A percentile compares a stretch with the other conserved stretches of the same genome.
phyloP scores from a whole-genome alignment of 2,888 invertebrate genomes.

The Drosophila borealis region DNA sequence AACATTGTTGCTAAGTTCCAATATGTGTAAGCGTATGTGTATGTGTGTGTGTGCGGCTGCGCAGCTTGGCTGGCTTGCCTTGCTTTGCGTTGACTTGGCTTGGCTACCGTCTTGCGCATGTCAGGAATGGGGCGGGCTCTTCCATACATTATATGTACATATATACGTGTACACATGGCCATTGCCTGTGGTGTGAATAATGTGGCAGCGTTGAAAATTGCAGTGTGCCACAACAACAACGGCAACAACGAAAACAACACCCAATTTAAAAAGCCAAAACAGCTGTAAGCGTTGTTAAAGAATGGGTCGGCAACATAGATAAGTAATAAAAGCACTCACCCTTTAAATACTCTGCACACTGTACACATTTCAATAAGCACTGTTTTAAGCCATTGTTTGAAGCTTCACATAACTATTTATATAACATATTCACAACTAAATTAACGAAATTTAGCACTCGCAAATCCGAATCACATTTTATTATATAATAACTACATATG shows the following conservation, averaged over 20 bases:
- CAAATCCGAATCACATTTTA: slow-evolving; percentile 1
- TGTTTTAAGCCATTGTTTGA: too few relatives aligned
- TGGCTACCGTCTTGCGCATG: slow-evolving; percentile 64
- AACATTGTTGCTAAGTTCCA: slow-evolving; percentile 67
- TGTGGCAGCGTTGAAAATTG: slow-evolving; percentile 62
- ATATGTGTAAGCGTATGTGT: slow-evolving; percentile 40
- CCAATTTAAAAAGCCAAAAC: slow-evolving; percentile 49
- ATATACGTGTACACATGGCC: slow-evolving; percentile 15
- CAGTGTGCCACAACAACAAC: slow-evolving; percentile 26
- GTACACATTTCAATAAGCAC: neutral
- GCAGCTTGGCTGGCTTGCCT: slow-evolving; percentile 51
- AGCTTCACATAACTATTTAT: neutral
- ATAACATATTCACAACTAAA: neutral
- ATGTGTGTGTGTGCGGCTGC: slow-evolving; percentile 32
- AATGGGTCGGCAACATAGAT: slow-evolving; percentile 11
- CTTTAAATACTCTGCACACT: slow-evolving; percentile 14
- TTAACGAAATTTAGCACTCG: neutral
- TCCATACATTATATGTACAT: slow-evolving; percentile 29
- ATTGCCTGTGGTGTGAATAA: slow-evolving; percentile 71
- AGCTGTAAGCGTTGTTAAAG: slow-evolving; percentile 29
- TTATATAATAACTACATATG: neutral
- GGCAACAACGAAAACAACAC: slow-evolving; percentile 35
- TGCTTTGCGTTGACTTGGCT: slow-evolving; percentile 32
- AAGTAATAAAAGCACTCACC: slow-evolving; percentile 20
- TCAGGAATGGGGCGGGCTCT: slow-evolving; percentile 44